Conservation (phyloP, 2,113 vertebrate genomes). For the Brachyhypopomus gauderio region DNA sequence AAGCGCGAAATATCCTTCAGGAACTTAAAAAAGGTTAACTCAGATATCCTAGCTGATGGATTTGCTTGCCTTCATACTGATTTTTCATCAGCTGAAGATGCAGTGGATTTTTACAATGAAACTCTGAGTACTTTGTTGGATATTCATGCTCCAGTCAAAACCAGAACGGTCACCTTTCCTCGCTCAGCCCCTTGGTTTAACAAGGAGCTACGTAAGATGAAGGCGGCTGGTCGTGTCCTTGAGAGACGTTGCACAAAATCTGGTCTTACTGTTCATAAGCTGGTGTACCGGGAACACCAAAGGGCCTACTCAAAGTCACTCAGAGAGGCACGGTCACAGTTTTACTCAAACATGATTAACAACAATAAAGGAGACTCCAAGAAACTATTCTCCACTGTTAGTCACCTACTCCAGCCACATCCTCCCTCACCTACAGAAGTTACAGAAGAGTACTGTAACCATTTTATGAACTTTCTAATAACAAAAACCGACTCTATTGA, state of each 20-base stretch:
- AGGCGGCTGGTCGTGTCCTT: slow-evolving; percentile 11
- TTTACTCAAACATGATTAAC: neutral
- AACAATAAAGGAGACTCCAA: slow-evolving; percentile 36
- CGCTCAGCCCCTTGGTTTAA: slow-evolving; percentile 30
- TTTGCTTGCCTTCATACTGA: neutral
- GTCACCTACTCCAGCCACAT: slow-evolving; percentile 19
- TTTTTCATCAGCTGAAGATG: neutral
- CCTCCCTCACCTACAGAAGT: too few relatives aligned
- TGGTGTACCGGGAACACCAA: slow-evolving; percentile 4
- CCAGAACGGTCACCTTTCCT: neutral
- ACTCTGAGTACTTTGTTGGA: neutral
- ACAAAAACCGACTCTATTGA: slow-evolving; percentile 25
- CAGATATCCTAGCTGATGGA: neutral
- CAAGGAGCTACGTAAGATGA: slow-evolving; percentile 21
- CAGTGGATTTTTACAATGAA: slow-evolving; percentile 14
- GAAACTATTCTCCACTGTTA: slow-evolving; percentile 35
- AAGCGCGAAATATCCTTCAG: too few relatives aligned
- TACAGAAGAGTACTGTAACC: too few relatives aligned
- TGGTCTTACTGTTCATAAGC: slow-evolving; percentile 15
- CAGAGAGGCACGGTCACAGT: slow-evolving; percentile 8
- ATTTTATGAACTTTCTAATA: neutral
- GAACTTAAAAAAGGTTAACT: neutral
- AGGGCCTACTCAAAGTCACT: neutral
- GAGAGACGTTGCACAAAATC: neutral
- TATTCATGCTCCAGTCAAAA: neutral